Base-by-base conservation (phyloP, 2,888 invertebrate species). In the Xylota segnis region DNA sequence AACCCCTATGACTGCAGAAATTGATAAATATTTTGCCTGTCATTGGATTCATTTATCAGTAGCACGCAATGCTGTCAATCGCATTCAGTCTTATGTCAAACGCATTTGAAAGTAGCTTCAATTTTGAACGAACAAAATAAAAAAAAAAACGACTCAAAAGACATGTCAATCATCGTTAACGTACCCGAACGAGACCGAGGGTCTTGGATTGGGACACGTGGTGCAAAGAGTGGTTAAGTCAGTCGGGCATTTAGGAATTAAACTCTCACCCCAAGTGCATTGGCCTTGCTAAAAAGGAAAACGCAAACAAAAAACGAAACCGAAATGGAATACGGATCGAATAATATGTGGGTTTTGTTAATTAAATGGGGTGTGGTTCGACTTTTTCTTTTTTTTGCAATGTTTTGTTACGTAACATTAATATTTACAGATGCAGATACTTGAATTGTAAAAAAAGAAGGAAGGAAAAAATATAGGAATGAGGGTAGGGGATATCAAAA, bases 111-210 rank as follows among this genome's bases (percentile, higher is more conserved):
- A 77, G 50, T 66, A 59, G 66, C 54, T 77, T 72, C 59, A 72
- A 77, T 83, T 78, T 68, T 14, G 29, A 68, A 10, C 5, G 9
- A 47, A 63, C 23, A 58, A 59, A 10, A 32, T 43, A n/a, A 14
- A 16, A 56, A 12, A 14, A 14, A 10, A 40, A 27, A 45, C 70
- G 18, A 63, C 50, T 76, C 82, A 82, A 82, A 37, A 66, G 86
- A 77, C 86, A 68, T 86, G 82, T 86, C 86, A 86, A 86, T 86
- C 86, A 86, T 86, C 68, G 86, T 86, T 86, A 86, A 61, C 54
- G 29, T 29, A 50, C 14, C 45, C 27, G 23, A 74, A 77, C 45
- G 66, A n/a, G n/a, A 47, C 52, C 52, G 56, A 65, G 63, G 61
- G 68, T 63, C 43, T 66, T 9, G 12, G 37, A 71, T n/a, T 29